Evolutionary conservation across 2,113 vertebrate species (phyloP), one percentile per base, ranked within the genome.

Genomic region (Carlito syrichta): DNA sequence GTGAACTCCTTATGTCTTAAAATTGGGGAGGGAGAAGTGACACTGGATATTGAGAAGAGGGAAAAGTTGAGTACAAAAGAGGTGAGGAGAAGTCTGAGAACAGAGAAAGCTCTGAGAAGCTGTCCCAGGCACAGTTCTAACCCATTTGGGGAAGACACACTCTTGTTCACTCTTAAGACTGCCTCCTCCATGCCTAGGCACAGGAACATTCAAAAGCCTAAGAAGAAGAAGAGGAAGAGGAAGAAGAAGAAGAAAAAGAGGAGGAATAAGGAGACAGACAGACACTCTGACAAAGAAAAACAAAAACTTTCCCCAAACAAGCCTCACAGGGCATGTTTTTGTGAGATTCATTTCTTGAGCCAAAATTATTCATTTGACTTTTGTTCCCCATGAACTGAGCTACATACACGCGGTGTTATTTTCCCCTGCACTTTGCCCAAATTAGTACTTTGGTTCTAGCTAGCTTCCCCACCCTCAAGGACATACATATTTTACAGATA

Each of bases 151-250:
- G 14, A 54, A 86, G 43, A 16, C 14, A 10, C 12, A 52, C 11
- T 38, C 3, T 11, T 54, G 30, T 52, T 23, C 25, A 45, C 69
- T 68, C 30, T 86, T 66, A n/a, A 82, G 43, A 30, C 45, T 27
- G 82, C 40, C 22, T 89, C 40, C 32, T 78, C 77, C 30, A 22
- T 20, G 16, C 45, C 7, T n/a, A 83, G 58, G 17, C 17, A 30
- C 43, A 86, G 66, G 60, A 84, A 88, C 45, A 73, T 20, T 85
- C 82, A 94, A 77, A 82, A 94, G 71, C 62, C 38, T 14, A 60
- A 66, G 89, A n/a, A 54, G 48, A 27, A 56, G 35, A 84, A 3
- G 73, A 50, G 8, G 8, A 30, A 71, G 40, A 35, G 56, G 43
- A 79, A 5, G 92, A 50, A 16, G 8, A 50, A 68, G 38, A 23